Base-by-base conservation (phyloP, 2,113 vertebrate genomes). In the Nipponia nippon region DNA sequence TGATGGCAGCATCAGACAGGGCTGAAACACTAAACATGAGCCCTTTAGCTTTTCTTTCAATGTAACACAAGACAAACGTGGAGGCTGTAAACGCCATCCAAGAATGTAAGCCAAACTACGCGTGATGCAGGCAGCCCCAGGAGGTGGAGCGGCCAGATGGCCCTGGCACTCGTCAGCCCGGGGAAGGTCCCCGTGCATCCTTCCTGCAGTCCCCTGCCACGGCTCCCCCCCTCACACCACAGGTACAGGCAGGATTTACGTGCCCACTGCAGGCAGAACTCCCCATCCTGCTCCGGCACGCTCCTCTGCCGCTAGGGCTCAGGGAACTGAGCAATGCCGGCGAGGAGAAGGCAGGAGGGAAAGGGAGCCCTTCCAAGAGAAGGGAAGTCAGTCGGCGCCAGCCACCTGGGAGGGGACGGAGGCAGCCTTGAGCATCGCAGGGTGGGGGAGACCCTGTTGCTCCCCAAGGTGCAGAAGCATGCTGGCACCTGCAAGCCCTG, bases 21-120 rank as follows among this genome's bases (percentile, higher is more conserved):
- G 86, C 53, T 21, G 38, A 90, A 93, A 86, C 3, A 9, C 72
- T 67, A 50, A 89, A 83, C 34, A 5, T 1, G 27, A 97, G 95
- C 91, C 75, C 92, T 90, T 94, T 38, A 79, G 82, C 86, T 97
- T 97, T 93, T 82, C 46, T 83, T 92, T 90, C 81, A 88, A 10
- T 11, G 9, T 56, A 84, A 95, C 3, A 3, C 59, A 76, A 69
- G 40, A 86, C 15, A 70, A 87, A 70, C 0, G 8, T 4, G 40
- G 58, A 90, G 66, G 53, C 38, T 44, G 9, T 73, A 93, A 95
- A 96, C 34, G 13, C 89, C 19, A 34, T 22, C 29, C 58, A 53
- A 52, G 47, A 85, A n/a, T 20, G 1, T 26, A 25, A 95, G 46
- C 78, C 62, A 55, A 92, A 70, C 40, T 26, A 25, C 34, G 9